These are phyloP conservation scores for Xiphophorus couchianus DNA, from an alignment of 2,113 vertebrate species.

Conservation along the genomic window DNA sequence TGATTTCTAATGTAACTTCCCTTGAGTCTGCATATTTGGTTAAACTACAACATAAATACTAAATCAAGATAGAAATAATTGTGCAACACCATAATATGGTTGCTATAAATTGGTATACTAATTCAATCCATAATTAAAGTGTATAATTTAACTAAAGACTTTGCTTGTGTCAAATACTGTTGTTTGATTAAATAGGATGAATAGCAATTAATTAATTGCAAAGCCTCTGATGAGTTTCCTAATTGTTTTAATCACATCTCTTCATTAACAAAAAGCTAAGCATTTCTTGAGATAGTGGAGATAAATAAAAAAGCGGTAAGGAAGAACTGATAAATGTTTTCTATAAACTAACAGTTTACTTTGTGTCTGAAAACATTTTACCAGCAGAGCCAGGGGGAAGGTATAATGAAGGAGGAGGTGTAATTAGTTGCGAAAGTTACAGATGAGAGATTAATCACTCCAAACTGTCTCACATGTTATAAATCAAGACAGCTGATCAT, in stretches of 20 bases:
- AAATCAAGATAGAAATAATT: too few relatives aligned
- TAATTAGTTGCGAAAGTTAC: conserved; percentile 24
- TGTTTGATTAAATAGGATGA: neutral
- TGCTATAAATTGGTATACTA: too few relatives aligned
- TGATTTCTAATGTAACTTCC: too few relatives aligned
- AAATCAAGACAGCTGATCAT: neutral
- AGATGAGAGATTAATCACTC: conserved; percentile 25
- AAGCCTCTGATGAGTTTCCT: neutral
- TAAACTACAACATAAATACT: too few relatives aligned
- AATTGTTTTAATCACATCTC: neutral
- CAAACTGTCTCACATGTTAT: conserved; percentile 4
- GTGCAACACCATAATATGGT: too few relatives aligned
- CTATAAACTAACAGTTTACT: conserved; percentile 17
- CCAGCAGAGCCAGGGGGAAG: conserved; percentile 21
- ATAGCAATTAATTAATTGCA: neutral
- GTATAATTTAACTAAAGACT: too few relatives aligned
- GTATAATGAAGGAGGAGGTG: conserved; percentile 23
- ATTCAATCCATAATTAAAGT: too few relatives aligned
- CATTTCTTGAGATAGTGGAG: neutral
- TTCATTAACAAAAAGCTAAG: neutral
- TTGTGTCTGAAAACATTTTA: conserved; percentile 11
- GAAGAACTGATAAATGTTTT: conserved; percentile 6
- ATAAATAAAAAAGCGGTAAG: neutral
- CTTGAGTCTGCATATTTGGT: too few relatives aligned
- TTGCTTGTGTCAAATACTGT: neutral